Conservation (phyloP, 1,140 invertebrate species). For the Bombus confusus region DNA sequence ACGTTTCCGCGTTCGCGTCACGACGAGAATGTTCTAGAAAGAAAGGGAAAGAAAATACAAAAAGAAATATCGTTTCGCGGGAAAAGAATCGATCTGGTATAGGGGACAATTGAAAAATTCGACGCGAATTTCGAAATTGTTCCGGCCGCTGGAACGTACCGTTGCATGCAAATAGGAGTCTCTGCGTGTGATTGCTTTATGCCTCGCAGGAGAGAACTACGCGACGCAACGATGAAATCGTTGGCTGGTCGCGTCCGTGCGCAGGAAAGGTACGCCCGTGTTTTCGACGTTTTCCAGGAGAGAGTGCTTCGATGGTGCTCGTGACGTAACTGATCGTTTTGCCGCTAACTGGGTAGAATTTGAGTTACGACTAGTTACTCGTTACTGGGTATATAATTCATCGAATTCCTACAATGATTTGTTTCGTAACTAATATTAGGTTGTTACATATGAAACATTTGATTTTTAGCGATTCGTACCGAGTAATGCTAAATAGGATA, state of each 20-base stretch:
- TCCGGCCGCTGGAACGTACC: not conserved
- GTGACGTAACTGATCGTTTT: not conserved
- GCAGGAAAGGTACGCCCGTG: not conserved
- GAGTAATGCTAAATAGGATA: not conserved
- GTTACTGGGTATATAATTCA: not conserved
- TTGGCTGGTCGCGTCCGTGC: not conserved
- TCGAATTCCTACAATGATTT: not conserved
- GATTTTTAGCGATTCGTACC: no score
- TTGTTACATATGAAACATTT: no score
- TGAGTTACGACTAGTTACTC: not conserved
- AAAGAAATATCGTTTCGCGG: not conserved
- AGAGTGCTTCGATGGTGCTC: no score
- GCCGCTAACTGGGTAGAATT: not conserved
- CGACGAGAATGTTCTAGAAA: not conserved
- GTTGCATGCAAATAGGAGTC: slow-evolving; percentile 17
- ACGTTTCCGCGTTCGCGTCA: not conserved
- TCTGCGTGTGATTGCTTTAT: slow-evolving; percentile 21
- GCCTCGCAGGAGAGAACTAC: not conserved
- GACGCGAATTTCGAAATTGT: not conserved
- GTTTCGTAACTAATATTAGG: no score
- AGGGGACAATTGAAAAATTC: slow-evolving; percentile 7
- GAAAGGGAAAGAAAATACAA: no score
- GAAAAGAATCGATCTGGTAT: no score
- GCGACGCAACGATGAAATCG: slow-evolving; percentile 3
- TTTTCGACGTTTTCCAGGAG: not conserved